phyloP scores from a whole-genome alignment of 2,888 invertebrate species.

The Lymantria monacha region DNA sequence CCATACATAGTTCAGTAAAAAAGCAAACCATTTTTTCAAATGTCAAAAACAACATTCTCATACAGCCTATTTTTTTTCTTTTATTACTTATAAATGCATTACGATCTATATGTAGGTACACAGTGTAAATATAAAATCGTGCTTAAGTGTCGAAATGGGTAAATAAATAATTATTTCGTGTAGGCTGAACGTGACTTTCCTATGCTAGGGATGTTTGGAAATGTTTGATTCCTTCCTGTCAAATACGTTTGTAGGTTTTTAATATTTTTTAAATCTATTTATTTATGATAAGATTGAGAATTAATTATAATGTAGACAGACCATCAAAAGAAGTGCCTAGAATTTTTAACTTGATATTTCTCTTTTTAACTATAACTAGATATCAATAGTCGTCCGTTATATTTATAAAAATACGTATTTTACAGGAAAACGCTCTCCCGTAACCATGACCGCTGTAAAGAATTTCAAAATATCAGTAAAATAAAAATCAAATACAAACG shows the following conservation, averaged over 20 bases:
- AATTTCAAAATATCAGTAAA: no score
- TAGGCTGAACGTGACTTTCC: constrained; percentile 60
- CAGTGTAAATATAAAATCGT: constrained; percentile 45
- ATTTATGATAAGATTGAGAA: constrained; percentile 15
- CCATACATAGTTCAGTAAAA: neutral
- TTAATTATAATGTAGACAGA: neutral
- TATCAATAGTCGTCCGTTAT: no score
- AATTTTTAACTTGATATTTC: no score
- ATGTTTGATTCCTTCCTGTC: constrained; percentile 28
- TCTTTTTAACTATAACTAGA: no score
- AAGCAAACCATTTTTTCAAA: constrained; percentile 2
- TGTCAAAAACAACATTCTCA: constrained; percentile 22
- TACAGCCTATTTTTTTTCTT: constrained; percentile 26
- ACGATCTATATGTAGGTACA: constrained; percentile 44
- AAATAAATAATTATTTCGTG: constrained; percentile 51
- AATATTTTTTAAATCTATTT: constrained; percentile 28
- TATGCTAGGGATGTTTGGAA: constrained; percentile 18
- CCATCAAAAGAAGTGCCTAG: no score
- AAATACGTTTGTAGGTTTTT: constrained; percentile 26
- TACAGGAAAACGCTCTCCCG: no score
- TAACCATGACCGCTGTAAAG: no score
- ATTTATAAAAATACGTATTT: no score
- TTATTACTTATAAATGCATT: constrained; percentile 63
- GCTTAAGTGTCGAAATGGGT: constrained; percentile 54
- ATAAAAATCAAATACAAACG: no score